Evolutionary conservation across 2,113 vertebrate species (phyloP), one percentile per base, ranked within the genome.

Genomic region (Pangasianodon gigas): DNA sequence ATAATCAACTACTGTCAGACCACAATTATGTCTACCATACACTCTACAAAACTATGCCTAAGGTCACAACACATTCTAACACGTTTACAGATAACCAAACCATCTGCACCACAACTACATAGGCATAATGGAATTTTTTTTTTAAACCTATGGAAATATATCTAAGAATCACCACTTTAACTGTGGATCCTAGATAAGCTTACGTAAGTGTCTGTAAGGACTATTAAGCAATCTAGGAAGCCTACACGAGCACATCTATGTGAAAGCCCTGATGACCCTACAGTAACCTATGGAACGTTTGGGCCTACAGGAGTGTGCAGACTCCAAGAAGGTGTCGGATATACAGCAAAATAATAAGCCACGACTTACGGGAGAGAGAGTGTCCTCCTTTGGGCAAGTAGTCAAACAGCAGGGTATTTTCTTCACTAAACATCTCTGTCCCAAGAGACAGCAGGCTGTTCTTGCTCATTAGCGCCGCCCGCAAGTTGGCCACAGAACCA

Each of bases 381-480:
- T 98, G 98, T 44, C 96, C 95, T 95, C 98, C 97, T 94, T 97
- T 98, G 95, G 98, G 98, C 89, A 99, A 95, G 96, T 98, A 99
- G 95, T 99, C 98, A 54, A 98, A 98, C 84, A 99, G 97, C 93
- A 99, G 96, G 32, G 97, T 96, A 95, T 97, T 98, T 86, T 99
- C 98, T 19, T 99, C 98, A 84, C 97, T 97, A 88, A 99, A 96
- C 96, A 98, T 94, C 91, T 99, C 98, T 1, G 98, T 97, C 91
- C 98, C 98, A 93, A 99, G 96, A 0, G 98, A 98, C 94, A 99
- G 94, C 95, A 99, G 94, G 93, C 98, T 99, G 97, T 98, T 99
- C 95, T 99, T 99, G 85, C 98, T 99, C 97, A 99, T 97, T 93
- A 99, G 97, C 0, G 98, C 98, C 0, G 97, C 98, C 0, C 98